phyloP scores from a whole-genome alignment of 2,113 vertebrate genomes.

The Eubucco bourcierii region DNA sequence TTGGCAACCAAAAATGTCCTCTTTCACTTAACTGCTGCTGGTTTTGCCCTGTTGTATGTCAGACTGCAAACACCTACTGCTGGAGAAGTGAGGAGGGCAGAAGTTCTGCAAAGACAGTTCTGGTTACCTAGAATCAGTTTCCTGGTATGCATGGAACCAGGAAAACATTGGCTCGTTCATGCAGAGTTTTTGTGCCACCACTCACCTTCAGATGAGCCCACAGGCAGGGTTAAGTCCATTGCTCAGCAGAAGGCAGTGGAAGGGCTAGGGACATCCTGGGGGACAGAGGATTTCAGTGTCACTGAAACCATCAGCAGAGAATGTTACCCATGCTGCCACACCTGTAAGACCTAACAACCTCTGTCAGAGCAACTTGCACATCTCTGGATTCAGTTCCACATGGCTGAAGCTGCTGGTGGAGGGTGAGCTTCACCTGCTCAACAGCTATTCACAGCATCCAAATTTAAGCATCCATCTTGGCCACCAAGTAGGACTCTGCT shows the following conservation, averaged over 20 bases:
- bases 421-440: no score
- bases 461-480: neutral
- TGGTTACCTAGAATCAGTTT: neutral
- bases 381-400: neutral
- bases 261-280: accelerated
- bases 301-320: accelerated
- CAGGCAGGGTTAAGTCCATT: no score
- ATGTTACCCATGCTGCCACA: accelerated
- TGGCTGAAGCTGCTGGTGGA: neutral
- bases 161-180: neutral
- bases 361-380: accelerated
- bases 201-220: neutral
- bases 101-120: neutral
- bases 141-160: neutral
- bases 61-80: no score
- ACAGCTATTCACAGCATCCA: neutral
- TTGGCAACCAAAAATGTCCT: neutral
- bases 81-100: accelerated
- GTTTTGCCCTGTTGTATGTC: accelerated
- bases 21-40: accelerated
- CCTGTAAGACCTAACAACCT: neutral
- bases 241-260: accelerated
- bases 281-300: accelerated
- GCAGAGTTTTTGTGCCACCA: neutral
- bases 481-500: neutral